Conservation (phyloP, 2,888 invertebrate species). For the Prenolepis imparis region DNA sequence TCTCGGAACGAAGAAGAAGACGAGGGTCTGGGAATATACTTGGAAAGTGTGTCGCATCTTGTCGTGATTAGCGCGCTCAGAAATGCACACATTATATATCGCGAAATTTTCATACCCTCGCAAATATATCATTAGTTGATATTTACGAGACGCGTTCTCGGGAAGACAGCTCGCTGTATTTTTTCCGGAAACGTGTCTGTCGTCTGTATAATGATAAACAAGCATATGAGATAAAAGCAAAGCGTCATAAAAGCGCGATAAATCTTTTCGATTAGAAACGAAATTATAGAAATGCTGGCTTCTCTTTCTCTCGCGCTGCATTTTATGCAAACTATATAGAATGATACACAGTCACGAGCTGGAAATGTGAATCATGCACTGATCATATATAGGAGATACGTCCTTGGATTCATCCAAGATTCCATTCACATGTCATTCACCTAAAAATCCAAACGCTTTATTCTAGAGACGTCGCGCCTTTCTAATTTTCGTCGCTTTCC, state of each 20-base stretch:
- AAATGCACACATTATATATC: constrained; percentile 2
- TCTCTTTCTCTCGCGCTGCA: background rate
- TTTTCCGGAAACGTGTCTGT: background rate
- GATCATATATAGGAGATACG: background rate
- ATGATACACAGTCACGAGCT: constrained; percentile 1
- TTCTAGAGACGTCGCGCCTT: background rate
- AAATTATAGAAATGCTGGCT: background rate
- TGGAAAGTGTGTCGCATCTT: constrained; percentile 35
- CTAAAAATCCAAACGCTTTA: background rate
- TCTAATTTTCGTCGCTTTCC: background rate
- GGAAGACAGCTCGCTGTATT: background rate
- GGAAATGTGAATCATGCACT: constrained; percentile 7
- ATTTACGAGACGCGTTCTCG: too few species aligned
- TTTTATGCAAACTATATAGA: background rate
- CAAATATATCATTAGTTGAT: background rate
- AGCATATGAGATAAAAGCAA: background rate
- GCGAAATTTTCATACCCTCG: background rate
- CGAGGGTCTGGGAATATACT: constrained; percentile 5
- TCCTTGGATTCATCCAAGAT: constrained; percentile 3
- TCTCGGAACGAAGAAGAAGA: background rate
- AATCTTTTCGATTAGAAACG: background rate
- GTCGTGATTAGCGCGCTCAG: background rate
- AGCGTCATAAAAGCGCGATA: background rate
- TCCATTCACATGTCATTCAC: background rate
- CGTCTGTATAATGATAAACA: background rate